Base-by-base conservation (phyloP, 2,888 invertebrate genomes). In the Choreutis nemorana region DNA sequence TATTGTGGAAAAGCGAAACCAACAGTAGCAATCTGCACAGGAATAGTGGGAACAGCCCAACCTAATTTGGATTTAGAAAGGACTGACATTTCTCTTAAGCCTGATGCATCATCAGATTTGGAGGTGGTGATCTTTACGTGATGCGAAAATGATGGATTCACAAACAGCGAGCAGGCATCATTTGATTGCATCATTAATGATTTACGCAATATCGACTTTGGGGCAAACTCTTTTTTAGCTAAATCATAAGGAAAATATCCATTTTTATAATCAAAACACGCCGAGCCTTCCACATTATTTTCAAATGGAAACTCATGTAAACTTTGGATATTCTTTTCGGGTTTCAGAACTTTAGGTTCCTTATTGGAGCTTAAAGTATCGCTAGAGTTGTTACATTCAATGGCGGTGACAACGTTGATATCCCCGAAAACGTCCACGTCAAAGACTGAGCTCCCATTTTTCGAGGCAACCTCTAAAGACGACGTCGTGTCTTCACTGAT, bases 11-110 rank as follows among this genome's bases (percentile, higher is more conserved):
- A 57, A 30, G 58, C 50, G 36, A 65, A 75, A 3, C 63, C 67
- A 9, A 73, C 57, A 1, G 72, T 68, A 13, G 71, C 42, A 29
- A 70, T 50, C 41, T 68, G 64, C 42, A 60, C 39, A 5, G 75
- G 71, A 27, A 68, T 46, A 12, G 47, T 46, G 7, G 51, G 21
- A 16, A 58, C 56, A 21, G 37, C 50, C 50, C 54, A 63, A 38
- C 64, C 48, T 12, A 60, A 38, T 25, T 45, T 42, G 9, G 54
- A 33, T 27, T 55, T 55, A 2, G 60, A 47, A n/a, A 64, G 29
- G 3, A 21, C 20, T 11, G 56, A 44, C 15, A 57, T 33, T 18
- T 42, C 30, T 28, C 47, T 48, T 1, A 62, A 22, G 31, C 60
- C 50, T 7, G 48, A 15, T 16, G 53, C 33, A 2, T 33, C 45